These are phyloP conservation scores for Esox masquinongy DNA, from an alignment of 2,797 vertebrate genomes.

Conservation along the genomic window DNA sequence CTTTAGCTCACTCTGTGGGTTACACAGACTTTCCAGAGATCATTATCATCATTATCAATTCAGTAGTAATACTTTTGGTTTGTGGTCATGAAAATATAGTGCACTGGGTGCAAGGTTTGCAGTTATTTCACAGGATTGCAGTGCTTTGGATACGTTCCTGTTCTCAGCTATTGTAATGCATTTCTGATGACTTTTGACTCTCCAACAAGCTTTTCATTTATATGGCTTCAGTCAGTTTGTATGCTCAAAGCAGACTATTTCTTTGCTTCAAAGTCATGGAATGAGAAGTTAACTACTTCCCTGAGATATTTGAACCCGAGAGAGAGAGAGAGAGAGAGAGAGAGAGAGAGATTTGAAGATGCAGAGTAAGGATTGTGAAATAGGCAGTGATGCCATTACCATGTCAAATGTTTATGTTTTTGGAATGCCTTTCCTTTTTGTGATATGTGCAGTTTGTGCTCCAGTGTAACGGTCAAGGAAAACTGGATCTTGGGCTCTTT, in stretches of 20 bases:
- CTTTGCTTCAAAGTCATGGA: background rate
- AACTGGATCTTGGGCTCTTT: background rate
- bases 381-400: background rate
- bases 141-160: slow-evolving; percentile 1
- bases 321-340: background rate
- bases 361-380: background rate
- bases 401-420: background rate
- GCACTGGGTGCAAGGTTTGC: background rate
- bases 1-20: background rate
- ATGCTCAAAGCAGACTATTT: background rate
- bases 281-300: background rate
- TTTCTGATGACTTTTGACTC: background rate
- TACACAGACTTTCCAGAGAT: slow-evolving; percentile 2
- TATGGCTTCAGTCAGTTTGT: background rate
- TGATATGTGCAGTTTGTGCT: background rate
- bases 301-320: background rate
- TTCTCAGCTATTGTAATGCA: background rate
- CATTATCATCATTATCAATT: slow-evolving; percentile 3
- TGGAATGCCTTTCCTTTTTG: background rate
- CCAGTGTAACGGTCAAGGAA: background rate
- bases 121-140: background rate
- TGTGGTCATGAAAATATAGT: background rate
- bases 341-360: background rate
- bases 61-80: slow-evolving; percentile 1
- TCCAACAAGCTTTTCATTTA: background rate